A percentile compares a stretch with the other conserved stretches of the same genome.
Evolutionary conservation across 2,888 invertebrate species (phyloP).

Genomic region (Serrognathus titanus): DNA sequence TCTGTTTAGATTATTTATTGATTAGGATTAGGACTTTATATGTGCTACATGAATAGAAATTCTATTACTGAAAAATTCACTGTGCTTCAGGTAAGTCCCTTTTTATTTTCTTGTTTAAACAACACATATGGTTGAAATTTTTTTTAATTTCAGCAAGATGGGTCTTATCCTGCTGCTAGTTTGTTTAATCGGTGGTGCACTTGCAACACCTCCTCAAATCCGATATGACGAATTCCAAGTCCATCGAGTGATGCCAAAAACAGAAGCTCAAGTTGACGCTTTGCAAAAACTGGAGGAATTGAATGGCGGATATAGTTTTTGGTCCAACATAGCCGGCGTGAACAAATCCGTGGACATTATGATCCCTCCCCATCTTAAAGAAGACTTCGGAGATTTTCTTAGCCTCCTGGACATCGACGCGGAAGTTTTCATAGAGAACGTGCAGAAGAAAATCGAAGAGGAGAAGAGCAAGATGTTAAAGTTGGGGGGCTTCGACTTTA

Average conservation of each 20-base stretch:
- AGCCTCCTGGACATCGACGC: constrained; percentile 43
- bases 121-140: too few relatives aligned
- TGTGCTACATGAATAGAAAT: too few relatives aligned
- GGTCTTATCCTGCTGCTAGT: too few relatives aligned
- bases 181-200: too few relatives aligned
- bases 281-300: constrained; percentile 45
- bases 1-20: too few relatives aligned
- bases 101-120: too few relatives aligned
- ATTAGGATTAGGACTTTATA: too few relatives aligned
- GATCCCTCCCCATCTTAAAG: constrained; percentile 56
- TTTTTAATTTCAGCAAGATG: too few relatives aligned
- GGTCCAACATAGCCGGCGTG: constrained; percentile 45
- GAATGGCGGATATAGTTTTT: constrained; percentile 45
- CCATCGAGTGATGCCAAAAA: constrained; percentile 34
- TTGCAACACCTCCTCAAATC: constrained; percentile 9
- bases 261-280: constrained; percentile 41
- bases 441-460: constrained; percentile 53
- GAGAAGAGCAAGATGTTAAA: constrained; percentile 32
- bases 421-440: constrained; percentile 54
- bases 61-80: too few relatives aligned
- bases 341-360: constrained; percentile 54
- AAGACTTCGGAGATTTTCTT: constrained; percentile 49
- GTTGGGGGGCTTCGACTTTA: constrained; percentile 53
- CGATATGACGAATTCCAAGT: constrained; percentile 36
- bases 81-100: too few relatives aligned